A percentile compares a stretch with the other conserved stretches of the same genome.
Conservation (phyloP, 92 coral and sea anemone species). For the Phymanthus crucifer region DNA sequence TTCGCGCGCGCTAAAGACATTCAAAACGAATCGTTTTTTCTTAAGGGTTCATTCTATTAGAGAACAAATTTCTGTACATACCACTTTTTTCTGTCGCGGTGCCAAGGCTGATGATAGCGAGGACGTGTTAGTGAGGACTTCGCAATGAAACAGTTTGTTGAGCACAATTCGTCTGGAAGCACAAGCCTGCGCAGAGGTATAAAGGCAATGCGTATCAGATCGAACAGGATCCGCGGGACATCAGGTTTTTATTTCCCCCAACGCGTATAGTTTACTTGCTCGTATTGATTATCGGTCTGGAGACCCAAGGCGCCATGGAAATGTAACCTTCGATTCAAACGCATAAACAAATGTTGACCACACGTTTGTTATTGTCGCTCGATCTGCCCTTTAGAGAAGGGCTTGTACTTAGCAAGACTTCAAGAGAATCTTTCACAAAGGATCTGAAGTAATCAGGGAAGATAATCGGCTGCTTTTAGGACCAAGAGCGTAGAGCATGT, state of each 20-base stretch:
- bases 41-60: neutral
- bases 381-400: neutral
- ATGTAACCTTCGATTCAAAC: conserved; percentile 1
- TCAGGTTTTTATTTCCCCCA: conserved; percentile 23
- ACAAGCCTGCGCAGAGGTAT: neutral
- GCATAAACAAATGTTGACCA: conserved; percentile 7
- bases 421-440: neutral
- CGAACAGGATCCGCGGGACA: conserved; percentile 17
- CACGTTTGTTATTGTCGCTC: neutral
- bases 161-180: neutral
- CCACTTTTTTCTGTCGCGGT: neutral
- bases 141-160: neutral
- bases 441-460: neutral
- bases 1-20: neutral
- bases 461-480: neutral
- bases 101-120: neutral
- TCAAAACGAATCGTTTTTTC: neutral
- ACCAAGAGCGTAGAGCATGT: neutral
- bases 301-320: conserved; percentile 19
- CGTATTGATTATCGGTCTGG: conserved; percentile 12
- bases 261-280: conserved; percentile 21
- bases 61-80: neutral
- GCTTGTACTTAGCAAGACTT: neutral
- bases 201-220: conserved; percentile 16
- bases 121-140: neutral